phyloP scores from a whole-genome alignment of 2,113 vertebrate species.

The Bujurquina vittata region DNA sequence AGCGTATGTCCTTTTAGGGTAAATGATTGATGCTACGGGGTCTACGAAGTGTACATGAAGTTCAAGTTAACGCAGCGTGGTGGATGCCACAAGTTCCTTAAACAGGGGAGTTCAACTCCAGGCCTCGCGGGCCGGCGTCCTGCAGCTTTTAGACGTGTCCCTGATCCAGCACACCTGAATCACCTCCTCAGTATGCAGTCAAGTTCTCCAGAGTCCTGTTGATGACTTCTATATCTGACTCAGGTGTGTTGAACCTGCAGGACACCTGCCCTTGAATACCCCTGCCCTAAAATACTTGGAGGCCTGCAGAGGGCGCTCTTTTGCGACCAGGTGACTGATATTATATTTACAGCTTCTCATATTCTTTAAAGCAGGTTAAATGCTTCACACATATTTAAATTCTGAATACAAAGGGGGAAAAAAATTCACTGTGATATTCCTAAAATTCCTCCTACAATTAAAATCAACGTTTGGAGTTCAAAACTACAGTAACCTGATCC shows the following conservation, averaged over 20 bases:
- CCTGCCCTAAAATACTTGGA: background rate
- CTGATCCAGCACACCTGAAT: too few species aligned
- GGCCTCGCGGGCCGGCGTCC: too few species aligned
- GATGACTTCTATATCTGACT: too few species aligned
- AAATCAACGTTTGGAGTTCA: background rate
- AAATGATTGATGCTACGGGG: background rate
- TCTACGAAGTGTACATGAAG: background rate
- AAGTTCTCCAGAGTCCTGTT: too few species aligned
- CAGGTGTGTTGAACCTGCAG: too few species aligned
- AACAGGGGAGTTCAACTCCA: too few species aligned
- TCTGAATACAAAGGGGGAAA: background rate
- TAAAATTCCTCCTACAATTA: background rate
- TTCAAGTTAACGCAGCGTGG: background rate
- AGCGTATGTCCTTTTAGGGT: background rate
- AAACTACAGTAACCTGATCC: background rate
- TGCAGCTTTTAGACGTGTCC: too few species aligned
- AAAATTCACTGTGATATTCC: background rate
- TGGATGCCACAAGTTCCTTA: background rate
- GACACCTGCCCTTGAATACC: too few species aligned
- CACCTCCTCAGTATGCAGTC: too few species aligned
- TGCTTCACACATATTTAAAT: background rate
- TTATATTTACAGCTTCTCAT: background rate
- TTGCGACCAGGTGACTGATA: background rate
- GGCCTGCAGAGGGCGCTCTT: background rate
- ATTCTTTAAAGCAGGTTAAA: background rate